Base-by-base conservation (phyloP, 2,888 invertebrate genomes). In the Stictocephala bisonia region DNA sequence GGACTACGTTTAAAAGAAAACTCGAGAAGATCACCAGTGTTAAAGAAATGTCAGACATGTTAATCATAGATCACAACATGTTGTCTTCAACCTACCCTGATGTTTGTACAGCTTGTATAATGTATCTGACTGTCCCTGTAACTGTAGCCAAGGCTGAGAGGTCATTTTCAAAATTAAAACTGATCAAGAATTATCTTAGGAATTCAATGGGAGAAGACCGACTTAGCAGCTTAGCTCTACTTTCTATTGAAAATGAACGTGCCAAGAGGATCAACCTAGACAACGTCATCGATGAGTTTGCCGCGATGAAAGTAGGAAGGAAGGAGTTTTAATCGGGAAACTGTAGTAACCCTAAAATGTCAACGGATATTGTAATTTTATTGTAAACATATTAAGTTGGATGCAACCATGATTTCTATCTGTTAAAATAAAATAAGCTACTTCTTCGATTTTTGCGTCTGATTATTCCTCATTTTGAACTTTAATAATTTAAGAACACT, bases 81-180 rank as follows among this genome's bases (percentile, higher is more conserved):
- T 20, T 18, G 3, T 50, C 50, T 15, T 50, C 50, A 11, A 50
- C 18, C 22, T 56, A 26, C 27, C 58, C 27, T 56, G 58, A 56
- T 27, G 26, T 56, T 3, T 29, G 58, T 26, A 56, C 58, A 56
- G 58, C 26, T 11, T 56, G 58, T 26, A 56, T 56, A 20, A 56
- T 56, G 58, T 56, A 56, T 20, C 11, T 4, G 20, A 50, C 50
- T 7, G 50, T 50, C 3, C 50, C 50, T 18, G 50, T 50, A 3
- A 50, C 50, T 11, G n/a, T n/a, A 22, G 22, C 15, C 15, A 50
- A 15, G 11, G 50, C 22, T 18, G 50, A 50, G 50, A 18, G 15
- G 11, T 50, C 50, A 18, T 50, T 50, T 50, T 50, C 50, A 1
- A 50, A 50, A 27, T 26, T 27, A 13, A 56, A 56, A 27, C 18